Conservation (phyloP, 2,113 vertebrate genomes). For the Trinectes maculatus region DNA sequence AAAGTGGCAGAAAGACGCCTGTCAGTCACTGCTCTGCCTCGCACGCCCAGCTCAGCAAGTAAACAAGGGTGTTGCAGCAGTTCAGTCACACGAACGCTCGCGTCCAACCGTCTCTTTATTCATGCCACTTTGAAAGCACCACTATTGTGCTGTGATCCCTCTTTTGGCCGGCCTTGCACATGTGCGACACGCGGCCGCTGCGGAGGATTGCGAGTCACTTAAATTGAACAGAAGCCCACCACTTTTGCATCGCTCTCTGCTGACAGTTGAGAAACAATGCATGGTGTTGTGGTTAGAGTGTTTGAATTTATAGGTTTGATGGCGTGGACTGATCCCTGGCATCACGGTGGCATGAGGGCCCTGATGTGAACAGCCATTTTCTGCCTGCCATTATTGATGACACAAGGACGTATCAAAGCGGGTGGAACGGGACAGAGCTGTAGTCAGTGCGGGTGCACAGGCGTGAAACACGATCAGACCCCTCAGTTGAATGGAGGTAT, state of each 20-base stretch:
- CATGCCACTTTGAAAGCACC: slow-evolving; percentile 36
- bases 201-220: slow-evolving; percentile 38
- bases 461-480: slow-evolving; percentile 74
- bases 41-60: slow-evolving; percentile 22
- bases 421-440: slow-evolving; percentile 54
- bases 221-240: slow-evolving; percentile 48
- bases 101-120: slow-evolving; percentile 44
- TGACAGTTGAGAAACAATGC: slow-evolving; percentile 45
- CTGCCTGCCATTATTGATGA: slow-evolving; percentile 60
- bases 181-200: slow-evolving; percentile 32
- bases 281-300: neutral
- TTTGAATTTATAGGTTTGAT: slow-evolving; percentile 1
- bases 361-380: slow-evolving; percentile 44
- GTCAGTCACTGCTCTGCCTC: slow-evolving; percentile 21
- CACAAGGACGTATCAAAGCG: slow-evolving; percentile 56
- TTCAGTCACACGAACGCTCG: slow-evolving; percentile 34
- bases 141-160: slow-evolving; percentile 53
- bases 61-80: slow-evolving; percentile 23
- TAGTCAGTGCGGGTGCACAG: slow-evolving; percentile 50
- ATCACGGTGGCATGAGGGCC: slow-evolving; percentile 23
- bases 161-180: slow-evolving; percentile 43
- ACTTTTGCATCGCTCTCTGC: slow-evolving; percentile 23
- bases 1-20: slow-evolving; percentile 22
- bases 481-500: slow-evolving; percentile 57
- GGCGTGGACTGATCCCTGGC: slow-evolving; percentile 40